These are phyloP conservation scores for Lonchura striata DNA, from an alignment of 2,113 vertebrate species.

Conservation along the genomic window DNA sequence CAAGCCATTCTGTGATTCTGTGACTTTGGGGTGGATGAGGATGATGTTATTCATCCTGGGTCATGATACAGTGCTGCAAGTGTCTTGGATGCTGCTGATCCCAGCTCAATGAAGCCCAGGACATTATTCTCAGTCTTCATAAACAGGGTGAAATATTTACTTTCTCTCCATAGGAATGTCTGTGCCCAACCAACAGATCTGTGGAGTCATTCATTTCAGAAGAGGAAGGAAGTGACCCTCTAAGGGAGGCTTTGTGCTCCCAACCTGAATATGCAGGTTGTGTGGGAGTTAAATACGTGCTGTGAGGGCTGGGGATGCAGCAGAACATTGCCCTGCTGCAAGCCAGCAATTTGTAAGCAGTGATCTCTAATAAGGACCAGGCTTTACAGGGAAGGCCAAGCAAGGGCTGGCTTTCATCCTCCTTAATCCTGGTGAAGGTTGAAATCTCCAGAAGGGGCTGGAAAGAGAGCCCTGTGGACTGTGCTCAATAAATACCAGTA, in stretches of 20 bases:
- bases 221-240: slow-evolving; percentile 35
- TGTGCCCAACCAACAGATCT: background rate
- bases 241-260: slow-evolving; percentile 15
- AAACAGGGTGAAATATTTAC: slow-evolving; percentile 11
- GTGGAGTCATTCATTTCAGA: slow-evolving; percentile 3
- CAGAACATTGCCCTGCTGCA: background rate
- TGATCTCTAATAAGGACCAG: slow-evolving; percentile 6
- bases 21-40: background rate
- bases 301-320: background rate
- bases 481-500: background rate
- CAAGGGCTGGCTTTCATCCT: slow-evolving; percentile 19
- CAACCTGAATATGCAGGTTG: slow-evolving; percentile 1
- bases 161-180: background rate
- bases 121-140: background rate
- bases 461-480: background rate
- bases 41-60: slow-evolving; percentile 9
- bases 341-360: slow-evolving; percentile 14
- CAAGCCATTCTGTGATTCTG: background rate
- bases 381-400: background rate
- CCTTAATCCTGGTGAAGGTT: background rate
- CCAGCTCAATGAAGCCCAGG: background rate
- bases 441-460: background rate
- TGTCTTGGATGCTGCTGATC: background rate
- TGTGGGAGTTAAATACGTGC: slow-evolving; percentile 51
- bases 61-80: background rate